These are phyloP conservation scores for Scaptomyza montana DNA, from an alignment of 1,140 invertebrate genomes.

Conservation along the genomic window DNA sequence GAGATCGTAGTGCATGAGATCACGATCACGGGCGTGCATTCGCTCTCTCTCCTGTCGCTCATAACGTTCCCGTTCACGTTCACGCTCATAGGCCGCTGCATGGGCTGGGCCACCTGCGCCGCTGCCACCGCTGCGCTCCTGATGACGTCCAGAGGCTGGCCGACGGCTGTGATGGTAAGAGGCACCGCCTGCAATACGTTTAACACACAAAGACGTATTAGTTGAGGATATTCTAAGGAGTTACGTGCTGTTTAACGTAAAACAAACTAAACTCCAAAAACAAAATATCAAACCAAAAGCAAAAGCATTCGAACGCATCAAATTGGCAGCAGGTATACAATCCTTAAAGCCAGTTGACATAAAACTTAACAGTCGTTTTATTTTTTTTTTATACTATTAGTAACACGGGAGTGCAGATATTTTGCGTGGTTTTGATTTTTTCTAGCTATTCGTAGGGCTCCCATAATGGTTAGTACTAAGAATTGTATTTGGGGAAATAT, in stretches of 20 bases:
- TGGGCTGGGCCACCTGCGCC: slow-evolving; percentile 43
- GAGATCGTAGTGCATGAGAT: slow-evolving; percentile 82
- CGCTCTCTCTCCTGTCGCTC: slow-evolving; percentile 68
- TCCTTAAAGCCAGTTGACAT: slow-evolving; percentile 12
- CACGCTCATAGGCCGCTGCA: slow-evolving; percentile 53
- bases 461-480: slow-evolving; percentile 15
- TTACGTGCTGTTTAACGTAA: slow-evolving; percentile 23
- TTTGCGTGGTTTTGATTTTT: slow-evolving; percentile 18
- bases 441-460: slow-evolving; percentile 21
- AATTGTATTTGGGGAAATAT: slow-evolving; percentile 1
- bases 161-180: slow-evolving; percentile 82
- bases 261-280: slow-evolving; percentile 51
- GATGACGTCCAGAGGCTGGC: slow-evolving; percentile 62
- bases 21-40: slow-evolving; percentile 77
- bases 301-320: slow-evolving; percentile 74
- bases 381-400: slow-evolving; percentile 11
- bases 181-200: slow-evolving; percentile 72
- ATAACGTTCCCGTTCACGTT: slow-evolving; percentile 61
- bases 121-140: slow-evolving; percentile 65
- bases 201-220: slow-evolving; percentile 33
- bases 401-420: slow-evolving; percentile 44
- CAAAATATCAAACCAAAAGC: slow-evolving; percentile 46
- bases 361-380: slow-evolving; percentile 25
- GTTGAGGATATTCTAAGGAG: neutral
- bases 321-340: slow-evolving; percentile 28